Percentiles rank a stretch among this genome's conserved stretches.
Evolutionary conservation across 2,888 invertebrate genomes (phyloP).

Genomic region (Ormyrus nitidulus): DNA sequence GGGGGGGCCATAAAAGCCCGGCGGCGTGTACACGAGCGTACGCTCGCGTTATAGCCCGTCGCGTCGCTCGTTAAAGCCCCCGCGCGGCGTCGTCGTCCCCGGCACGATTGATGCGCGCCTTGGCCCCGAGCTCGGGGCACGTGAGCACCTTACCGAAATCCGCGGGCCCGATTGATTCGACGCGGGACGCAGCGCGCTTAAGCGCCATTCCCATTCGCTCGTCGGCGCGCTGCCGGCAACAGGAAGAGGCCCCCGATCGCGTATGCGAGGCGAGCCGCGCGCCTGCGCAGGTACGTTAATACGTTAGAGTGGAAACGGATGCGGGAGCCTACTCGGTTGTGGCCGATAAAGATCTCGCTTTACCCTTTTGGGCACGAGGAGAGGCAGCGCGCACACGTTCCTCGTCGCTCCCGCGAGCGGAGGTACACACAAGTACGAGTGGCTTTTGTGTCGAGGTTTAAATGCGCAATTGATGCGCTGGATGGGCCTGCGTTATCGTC

Average conservation of each 20-base stretch:
- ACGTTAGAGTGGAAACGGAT: neutral
- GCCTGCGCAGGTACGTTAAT: neutral
- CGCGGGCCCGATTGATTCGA: conserved; percentile 44
- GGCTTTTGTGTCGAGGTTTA: neutral
- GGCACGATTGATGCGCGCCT: conserved; percentile 1
- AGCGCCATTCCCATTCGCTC: conserved; percentile 50
- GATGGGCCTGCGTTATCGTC: too few species aligned
- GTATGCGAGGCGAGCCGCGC: neutral
- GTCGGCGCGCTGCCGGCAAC: conserved; percentile 9
- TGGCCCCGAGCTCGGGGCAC: neutral
- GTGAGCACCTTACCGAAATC: conserved; percentile 53
- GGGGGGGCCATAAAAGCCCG: conserved; percentile 33
- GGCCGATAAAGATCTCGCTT: conserved; percentile 17
- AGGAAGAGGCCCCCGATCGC: conserved; percentile 43
- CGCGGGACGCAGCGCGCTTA: neutral
- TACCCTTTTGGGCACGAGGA: neutral
- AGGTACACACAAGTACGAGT: too few species aligned
- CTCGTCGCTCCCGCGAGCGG: neutral
- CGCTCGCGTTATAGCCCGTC: neutral
- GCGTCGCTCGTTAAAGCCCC: conserved; percentile 35
- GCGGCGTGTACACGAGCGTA: neutral
- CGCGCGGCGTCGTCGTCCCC: neutral
- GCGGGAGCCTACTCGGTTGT: neutral
- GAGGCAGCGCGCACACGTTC: neutral
- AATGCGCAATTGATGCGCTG: too few species aligned